Percentiles rank a stretch among this genome's conserved stretches.
Evolutionary conservation across 2,797 vertebrate genomes (phyloP).

Genomic region (Anabacerthia variegaticeps): DNA sequence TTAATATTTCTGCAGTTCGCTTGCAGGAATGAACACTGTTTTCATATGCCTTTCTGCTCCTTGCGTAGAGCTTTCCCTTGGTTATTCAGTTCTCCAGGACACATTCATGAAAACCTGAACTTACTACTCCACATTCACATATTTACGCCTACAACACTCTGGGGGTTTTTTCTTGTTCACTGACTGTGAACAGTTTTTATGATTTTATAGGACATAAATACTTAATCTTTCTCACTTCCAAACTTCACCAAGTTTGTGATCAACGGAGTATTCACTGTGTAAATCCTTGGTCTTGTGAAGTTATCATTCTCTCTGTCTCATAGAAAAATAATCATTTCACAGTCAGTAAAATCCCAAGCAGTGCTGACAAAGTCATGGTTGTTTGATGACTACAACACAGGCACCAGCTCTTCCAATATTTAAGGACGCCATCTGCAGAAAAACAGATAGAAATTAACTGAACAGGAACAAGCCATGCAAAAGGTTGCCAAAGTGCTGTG

Average conservation of each 20-base stretch:
- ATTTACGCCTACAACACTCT: background rate
- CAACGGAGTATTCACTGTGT: slow-evolving; percentile 6
- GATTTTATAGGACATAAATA: slow-evolving; percentile 39
- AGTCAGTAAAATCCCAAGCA: slow-evolving; percentile 57
- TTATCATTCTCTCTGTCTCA: slow-evolving; percentile 31
- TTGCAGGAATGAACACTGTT: background rate
- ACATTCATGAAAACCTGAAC: slow-evolving; percentile 30
- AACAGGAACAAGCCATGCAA: background rate
- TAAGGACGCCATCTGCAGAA: slow-evolving; percentile 79
- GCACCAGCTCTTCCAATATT: slow-evolving; percentile 82
- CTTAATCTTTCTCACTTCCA: slow-evolving; percentile 29
- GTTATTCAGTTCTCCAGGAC: slow-evolving; percentile 27
- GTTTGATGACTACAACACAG: slow-evolving; percentile 82
- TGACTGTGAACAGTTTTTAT: background rate
- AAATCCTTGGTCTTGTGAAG: slow-evolving; percentile 44
- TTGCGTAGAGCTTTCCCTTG: slow-evolving; percentile 22
- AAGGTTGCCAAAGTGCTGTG: background rate
- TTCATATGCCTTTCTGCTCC: background rate
- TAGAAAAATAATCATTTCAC: slow-evolving; percentile 75
- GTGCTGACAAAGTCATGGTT: slow-evolving; percentile 66
- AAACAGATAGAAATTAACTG: slow-evolving; percentile 4
- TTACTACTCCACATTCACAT: background rate
- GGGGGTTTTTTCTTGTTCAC: background rate
- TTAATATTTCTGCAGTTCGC: background rate
- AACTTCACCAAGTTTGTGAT: slow-evolving; percentile 22